Evolutionary conservation across 2,113 vertebrate genomes (phyloP).

Genomic region (Syrrhaptes paradoxus): DNA sequence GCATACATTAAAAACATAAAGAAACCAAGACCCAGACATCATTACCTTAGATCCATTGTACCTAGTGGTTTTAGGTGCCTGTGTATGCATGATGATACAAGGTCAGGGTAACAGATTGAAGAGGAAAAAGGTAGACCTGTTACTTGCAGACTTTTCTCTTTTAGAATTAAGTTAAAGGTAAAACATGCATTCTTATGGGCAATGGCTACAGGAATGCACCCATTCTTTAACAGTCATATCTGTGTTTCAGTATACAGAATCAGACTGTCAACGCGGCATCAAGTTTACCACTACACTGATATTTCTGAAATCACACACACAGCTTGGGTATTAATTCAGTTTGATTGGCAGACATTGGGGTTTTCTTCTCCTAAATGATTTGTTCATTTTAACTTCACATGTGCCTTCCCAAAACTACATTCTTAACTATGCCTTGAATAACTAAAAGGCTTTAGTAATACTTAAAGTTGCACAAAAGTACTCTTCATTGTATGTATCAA

Average conservation of each 20-base stretch:
- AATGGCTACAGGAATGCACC: neutral
- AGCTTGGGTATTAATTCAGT: neutral
- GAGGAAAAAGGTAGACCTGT: neutral
- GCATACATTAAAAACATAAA: neutral
- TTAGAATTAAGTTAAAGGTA: neutral
- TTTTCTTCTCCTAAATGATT: neutral
- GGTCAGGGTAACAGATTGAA: neutral
- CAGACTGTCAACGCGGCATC: neutral
- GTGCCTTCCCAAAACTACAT: neutral
- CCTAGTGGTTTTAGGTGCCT: neutral
- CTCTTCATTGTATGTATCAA: neutral
- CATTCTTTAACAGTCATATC: neutral
- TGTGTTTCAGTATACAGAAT: neutral
- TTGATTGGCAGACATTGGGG: neutral
- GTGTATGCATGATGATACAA: neutral
- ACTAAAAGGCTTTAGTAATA: neutral
- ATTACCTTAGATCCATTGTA: neutral
- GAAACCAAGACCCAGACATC: neutral
- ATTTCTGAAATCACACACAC: neutral
- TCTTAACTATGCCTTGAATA: neutral
- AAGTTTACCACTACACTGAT: neutral
- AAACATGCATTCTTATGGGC: neutral
- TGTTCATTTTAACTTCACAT: neutral
- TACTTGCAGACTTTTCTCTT: neutral
- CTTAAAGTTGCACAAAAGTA: neutral